A percentile compares a stretch with the other conserved stretches of the same genome.
These are phyloP conservation scores for Drosophila algonquin DNA, from an alignment of 2,888 invertebrate genomes.

Conservation along the genomic window DNA sequence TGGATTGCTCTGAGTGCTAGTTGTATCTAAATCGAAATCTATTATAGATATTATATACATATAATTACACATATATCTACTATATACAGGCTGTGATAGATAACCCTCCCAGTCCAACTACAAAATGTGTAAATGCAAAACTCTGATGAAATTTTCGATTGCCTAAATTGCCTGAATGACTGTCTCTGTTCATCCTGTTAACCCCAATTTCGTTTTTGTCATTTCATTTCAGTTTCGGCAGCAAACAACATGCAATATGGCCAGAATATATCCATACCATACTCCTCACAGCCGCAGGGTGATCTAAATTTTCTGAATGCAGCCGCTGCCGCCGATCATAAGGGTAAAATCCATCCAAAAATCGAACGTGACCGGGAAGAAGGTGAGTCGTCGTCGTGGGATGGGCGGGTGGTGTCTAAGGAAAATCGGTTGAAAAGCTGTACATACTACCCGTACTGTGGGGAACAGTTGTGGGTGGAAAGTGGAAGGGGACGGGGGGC, in stretches of 20 bases:
- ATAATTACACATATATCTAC: neutral
- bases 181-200: neutral
- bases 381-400: conserved; percentile 76
- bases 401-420: neutral
- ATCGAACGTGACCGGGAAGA: conserved; percentile 84
- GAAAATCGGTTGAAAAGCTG: neutral
- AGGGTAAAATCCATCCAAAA: conserved; percentile 84
- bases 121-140: conserved; percentile 49
- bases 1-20: conserved; percentile 3
- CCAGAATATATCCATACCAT: conserved; percentile 84
- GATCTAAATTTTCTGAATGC: conserved; percentile 84
- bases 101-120: conserved; percentile 39
- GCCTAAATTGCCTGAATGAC: neutral
- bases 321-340: conserved; percentile 83
- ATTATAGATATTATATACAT: conserved; percentile 21
- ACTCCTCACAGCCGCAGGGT: conserved; percentile 83
- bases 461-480: neutral
- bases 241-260: conserved; percentile 84
- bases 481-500: conserved; percentile 10
- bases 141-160: neutral
- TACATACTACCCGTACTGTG: neutral
- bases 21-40: conserved; percentile 24
- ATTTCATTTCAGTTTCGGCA: conserved; percentile 80
- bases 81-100: conserved; percentile 62
- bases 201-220: conserved; percentile 7